Evolutionary conservation across 2,113 vertebrate species (phyloP).

Genomic region (Protobothrops mucrosquamatus): DNA sequence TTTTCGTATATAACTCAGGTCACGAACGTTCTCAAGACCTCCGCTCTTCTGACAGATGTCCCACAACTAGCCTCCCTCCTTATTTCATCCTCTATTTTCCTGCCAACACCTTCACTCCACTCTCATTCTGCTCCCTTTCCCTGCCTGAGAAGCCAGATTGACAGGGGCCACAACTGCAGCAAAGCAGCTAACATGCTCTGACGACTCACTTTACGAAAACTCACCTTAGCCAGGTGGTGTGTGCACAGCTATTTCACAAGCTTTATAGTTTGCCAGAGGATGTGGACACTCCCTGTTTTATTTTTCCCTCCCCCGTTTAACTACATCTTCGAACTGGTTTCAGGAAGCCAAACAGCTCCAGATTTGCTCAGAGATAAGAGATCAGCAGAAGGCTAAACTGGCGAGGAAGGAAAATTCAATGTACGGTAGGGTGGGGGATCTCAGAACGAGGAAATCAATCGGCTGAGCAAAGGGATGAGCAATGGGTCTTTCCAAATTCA

Average conservation of each 20-base stretch:
- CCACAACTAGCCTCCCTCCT: neutral
- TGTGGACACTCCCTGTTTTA: neutral
- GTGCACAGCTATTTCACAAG: neutral
- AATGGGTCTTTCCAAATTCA: neutral
- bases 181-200: neutral
- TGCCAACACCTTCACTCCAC: neutral
- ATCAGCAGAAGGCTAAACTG: neutral
- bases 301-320: neutral
- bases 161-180: neutral
- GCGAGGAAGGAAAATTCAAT: neutral
- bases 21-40: neutral
- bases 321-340: neutral
- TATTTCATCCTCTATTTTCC: neutral
- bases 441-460: neutral
- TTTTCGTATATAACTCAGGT: neutral
- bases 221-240: neutral
- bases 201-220: neutral
- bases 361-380: neutral
- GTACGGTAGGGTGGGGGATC: neutral
- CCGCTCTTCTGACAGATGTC: too few relatives aligned
- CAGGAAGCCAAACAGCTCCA: neutral
- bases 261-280: conserved; percentile 17
- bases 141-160: neutral
- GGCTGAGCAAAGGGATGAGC: neutral
- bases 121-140: neutral